Percentiles rank a stretch among this genome's conserved stretches.
phyloP scores from a whole-genome alignment of 2,797 vertebrate species.

The Gallinago stenura region DNA sequence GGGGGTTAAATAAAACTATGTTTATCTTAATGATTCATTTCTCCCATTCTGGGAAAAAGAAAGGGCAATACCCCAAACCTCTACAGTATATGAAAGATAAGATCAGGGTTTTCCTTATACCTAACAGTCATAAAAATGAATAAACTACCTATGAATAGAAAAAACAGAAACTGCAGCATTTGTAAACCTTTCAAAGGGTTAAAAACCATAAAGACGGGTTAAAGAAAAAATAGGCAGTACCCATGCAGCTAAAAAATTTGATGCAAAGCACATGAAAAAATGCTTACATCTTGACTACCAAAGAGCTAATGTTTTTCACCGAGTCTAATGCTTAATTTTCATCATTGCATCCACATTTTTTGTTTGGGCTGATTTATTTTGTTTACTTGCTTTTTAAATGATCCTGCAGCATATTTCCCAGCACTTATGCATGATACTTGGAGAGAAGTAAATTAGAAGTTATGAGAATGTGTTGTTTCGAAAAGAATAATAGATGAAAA shows the following conservation, averaged over 20 bases:
- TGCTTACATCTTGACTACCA: background rate
- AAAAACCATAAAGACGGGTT: background rate
- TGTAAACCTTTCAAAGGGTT: background rate
- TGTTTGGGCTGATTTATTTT: background rate
- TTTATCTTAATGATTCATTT: background rate
- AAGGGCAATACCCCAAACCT: background rate
- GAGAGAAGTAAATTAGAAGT: conserved; percentile 16
- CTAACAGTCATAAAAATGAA: background rate
- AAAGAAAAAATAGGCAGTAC: background rate
- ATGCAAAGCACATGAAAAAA: background rate
- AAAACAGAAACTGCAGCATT: background rate
- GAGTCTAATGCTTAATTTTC: background rate
- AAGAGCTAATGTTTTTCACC: background rate
- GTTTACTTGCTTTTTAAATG: background rate
- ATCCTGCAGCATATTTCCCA: background rate
- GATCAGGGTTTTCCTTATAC: background rate
- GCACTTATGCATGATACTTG: background rate
- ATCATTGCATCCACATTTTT: background rate
- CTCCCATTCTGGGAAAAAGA: background rate
- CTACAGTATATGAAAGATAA: background rate
- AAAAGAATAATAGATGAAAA: background rate
- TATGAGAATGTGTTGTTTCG: background rate
- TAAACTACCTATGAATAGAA: background rate
- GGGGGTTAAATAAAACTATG: background rate
- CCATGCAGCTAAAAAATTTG: background rate